Evolutionary conservation across 2,888 invertebrate genomes (phyloP).

Genomic region (Seira musarum): DNA sequence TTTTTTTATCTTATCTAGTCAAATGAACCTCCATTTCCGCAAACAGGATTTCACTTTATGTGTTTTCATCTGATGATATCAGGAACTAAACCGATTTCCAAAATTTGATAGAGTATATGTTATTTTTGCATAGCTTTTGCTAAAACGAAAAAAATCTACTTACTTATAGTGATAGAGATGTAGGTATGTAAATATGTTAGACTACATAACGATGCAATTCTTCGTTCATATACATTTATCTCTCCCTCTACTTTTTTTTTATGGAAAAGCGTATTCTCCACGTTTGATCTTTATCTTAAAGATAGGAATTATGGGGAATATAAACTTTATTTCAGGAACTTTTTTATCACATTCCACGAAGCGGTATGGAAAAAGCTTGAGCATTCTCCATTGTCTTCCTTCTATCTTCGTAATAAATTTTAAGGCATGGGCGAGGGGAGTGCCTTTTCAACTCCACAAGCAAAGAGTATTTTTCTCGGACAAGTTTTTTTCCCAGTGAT

Average conservation of each 20-base stretch:
- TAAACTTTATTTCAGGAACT: background rate
- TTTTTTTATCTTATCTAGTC: too few relatives aligned
- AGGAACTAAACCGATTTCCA: background rate
- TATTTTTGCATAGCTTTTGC: background rate
- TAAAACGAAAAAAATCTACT: too few relatives aligned
- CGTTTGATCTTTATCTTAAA: background rate
- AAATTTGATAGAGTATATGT: background rate
- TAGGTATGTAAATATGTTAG: background rate
- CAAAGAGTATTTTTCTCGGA: background rate
- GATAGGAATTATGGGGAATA: conserved; percentile 3
- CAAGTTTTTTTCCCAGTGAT: conserved; percentile 7
- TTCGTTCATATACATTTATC: background rate
- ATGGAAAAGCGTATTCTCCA: background rate
- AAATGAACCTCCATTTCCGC: background rate
- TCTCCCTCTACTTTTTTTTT: background rate
- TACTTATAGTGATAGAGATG: background rate
- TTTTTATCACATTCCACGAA: background rate
- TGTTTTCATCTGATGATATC: background rate
- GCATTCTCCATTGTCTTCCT: background rate
- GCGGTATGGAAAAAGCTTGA: background rate
- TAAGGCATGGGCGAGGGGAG: background rate
- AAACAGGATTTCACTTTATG: conserved; percentile 3
- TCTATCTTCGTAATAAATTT: background rate
- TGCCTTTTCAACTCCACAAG: background rate
- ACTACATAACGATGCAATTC: background rate